These are phyloP conservation scores for Camponotus vicinus DNA, from an alignment of 1,140 invertebrate genomes.

Conservation along the genomic window DNA sequence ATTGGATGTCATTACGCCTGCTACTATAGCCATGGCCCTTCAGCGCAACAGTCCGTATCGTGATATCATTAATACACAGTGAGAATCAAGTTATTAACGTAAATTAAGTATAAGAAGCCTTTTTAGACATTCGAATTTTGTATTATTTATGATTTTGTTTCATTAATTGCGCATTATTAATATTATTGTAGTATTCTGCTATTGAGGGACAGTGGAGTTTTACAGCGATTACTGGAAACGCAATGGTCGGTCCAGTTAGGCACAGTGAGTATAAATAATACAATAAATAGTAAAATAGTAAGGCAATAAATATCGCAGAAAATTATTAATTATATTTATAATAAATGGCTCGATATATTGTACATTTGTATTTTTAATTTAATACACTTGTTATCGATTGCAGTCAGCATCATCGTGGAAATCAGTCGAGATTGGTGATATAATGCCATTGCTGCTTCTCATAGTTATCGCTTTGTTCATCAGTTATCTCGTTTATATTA, in stretches of 20 bases:
- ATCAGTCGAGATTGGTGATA: constrained; percentile 78
- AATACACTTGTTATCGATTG: background rate
- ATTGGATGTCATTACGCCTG: constrained; percentile 81
- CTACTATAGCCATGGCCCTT: constrained; percentile 82
- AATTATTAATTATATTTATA: background rate
- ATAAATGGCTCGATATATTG: background rate
- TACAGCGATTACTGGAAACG: constrained; percentile 80
- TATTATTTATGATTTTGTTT: no score
- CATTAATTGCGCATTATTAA: background rate
- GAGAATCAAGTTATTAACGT: constrained; percentile 3
- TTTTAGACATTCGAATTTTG: no score
- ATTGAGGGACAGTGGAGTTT: constrained; percentile 82
- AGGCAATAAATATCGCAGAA: background rate
- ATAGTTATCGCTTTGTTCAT: constrained; percentile 67
- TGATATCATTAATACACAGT: constrained; percentile 83
- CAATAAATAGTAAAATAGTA: no score
- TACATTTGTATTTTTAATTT: no score
- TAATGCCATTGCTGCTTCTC: constrained; percentile 78
- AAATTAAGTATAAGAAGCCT: background rate
- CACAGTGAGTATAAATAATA: background rate
- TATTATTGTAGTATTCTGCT: constrained; percentile 77
- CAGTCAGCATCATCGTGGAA: constrained; percentile 71
- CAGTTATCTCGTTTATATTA: constrained; percentile 55
- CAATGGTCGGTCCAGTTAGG: constrained; percentile 74
- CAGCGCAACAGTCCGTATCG: constrained; percentile 78